These are phyloP conservation scores for Apaloderma vittatum DNA, from an alignment of 2,113 vertebrate genomes.

Conservation along the genomic window DNA sequence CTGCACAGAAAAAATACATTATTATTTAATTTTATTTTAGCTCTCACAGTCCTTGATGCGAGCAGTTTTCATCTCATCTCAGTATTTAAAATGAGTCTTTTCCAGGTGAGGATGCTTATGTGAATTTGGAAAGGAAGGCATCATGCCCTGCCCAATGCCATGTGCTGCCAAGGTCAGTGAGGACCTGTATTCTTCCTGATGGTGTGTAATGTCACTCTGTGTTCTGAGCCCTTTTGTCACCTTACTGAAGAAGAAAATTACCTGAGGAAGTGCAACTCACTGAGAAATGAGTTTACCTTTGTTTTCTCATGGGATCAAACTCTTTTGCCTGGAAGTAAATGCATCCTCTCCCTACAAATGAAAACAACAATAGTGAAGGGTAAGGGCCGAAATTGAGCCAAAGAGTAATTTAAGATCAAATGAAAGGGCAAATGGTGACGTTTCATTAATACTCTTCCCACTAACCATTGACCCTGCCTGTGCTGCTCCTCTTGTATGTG, in stretches of 20 bases:
- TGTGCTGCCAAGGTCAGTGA: background rate
- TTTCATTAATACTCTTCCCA: background rate
- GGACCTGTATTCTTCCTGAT: background rate
- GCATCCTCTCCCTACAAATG: background rate
- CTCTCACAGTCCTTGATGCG: background rate
- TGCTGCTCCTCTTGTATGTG: background rate
- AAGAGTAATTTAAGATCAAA: background rate
- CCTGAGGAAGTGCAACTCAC: background rate
- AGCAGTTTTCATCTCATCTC: background rate
- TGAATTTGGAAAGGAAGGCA: conserved; percentile 11
- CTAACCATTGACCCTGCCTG: background rate
- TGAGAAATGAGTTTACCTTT: background rate
- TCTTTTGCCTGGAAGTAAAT: background rate
- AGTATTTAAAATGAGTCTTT: background rate
- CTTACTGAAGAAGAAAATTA: background rate
- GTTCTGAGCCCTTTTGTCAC: background rate
- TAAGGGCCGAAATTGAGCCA: background rate
- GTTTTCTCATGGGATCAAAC: background rate
- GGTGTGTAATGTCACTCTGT: background rate
- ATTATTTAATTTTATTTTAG: background rate
- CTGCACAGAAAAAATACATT: background rate
- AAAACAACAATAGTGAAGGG: background rate
- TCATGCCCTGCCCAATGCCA: background rate
- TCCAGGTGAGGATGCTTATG: background rate
- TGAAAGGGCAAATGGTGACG: background rate